Percentiles rank a stretch among this genome's conserved stretches.
These are phyloP conservation scores for Indicator indicator DNA, from an alignment of 2,113 vertebrate species.

Conservation along the genomic window DNA sequence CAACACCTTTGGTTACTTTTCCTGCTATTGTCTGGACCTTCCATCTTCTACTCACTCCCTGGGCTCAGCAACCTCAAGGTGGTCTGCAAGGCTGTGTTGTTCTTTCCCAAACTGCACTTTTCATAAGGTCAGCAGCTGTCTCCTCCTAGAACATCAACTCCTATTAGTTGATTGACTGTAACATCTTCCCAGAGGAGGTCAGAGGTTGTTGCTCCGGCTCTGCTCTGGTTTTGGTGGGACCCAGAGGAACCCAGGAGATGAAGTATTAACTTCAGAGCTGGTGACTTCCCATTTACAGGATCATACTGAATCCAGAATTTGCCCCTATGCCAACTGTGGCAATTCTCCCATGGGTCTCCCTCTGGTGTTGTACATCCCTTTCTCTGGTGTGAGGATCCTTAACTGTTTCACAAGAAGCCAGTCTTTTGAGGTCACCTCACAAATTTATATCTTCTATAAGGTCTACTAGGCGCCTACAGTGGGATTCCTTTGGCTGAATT, in stretches of 20 bases:
- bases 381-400: background rate
- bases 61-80: background rate
- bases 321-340: accelerated
- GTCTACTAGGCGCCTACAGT: background rate
- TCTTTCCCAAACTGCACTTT: background rate
- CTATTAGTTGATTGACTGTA: background rate
- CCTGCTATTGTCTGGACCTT: background rate
- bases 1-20: background rate
- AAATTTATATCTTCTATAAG: background rate
- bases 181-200: background rate
- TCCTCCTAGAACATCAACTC: background rate
- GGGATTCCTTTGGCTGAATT: background rate
- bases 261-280: background rate
- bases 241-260: background rate
- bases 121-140: background rate
- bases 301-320: background rate
- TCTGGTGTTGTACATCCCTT: background rate
- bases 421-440: background rate
- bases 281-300: background rate
- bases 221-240: background rate
- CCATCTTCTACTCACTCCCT: background rate
- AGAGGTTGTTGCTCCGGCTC: background rate
- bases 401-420: background rate
- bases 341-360: background rate
- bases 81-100: background rate